Evolutionary conservation across 2,888 invertebrate genomes (phyloP), one percentile per base, ranked within the genome.

Genomic region (Drosophila leonis): DNA sequence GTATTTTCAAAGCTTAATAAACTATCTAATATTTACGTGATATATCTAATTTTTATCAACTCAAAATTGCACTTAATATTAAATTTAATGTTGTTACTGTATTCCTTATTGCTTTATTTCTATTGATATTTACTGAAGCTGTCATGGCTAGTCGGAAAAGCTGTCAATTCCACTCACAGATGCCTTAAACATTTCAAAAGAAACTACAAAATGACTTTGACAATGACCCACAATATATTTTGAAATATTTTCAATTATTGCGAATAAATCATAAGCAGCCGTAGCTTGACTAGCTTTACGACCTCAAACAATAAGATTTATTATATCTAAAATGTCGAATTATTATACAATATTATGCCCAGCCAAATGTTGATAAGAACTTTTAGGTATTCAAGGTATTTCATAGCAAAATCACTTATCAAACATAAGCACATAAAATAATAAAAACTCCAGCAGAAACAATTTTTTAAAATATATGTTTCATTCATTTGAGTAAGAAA

Each of bases 241-340:
- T n/a, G 18, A 33, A 13, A 42, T 49, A 65, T 37, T 46, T 37
- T 54, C 42, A 65, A 27, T 9, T 18, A 39, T 31, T 4, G 27
- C 13, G 10, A 27, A 65, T 72, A 72, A 71, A 71, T 71, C 55
- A 60, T 27, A 49, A 12, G 20, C 24, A 57, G 54, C 35, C 10
- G 10, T 31, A 35, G n/a, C 46, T 18, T 20, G 13, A 57, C 42
- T 56, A 72, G 51, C 39, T 60, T 65, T 48, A 72, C 56, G 66
- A 27, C 31, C 61, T 66, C 54, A 49, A 57, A 42, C 33, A 37
- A 57, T 56, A 49, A 44, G 73, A 73, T 73, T 73, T 73, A 73
- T 67, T 42, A 13, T 18, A 13, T 46, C 1, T 27, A 27, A 12
- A 42, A n/a, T 44, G 41, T 54, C 41, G 24, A 24, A 37, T 52